A percentile compares a stretch with the other conserved stretches of the same genome.
phyloP scores from a whole-genome alignment of 1,140 invertebrate genomes.

The Mamestra configurata region DNA sequence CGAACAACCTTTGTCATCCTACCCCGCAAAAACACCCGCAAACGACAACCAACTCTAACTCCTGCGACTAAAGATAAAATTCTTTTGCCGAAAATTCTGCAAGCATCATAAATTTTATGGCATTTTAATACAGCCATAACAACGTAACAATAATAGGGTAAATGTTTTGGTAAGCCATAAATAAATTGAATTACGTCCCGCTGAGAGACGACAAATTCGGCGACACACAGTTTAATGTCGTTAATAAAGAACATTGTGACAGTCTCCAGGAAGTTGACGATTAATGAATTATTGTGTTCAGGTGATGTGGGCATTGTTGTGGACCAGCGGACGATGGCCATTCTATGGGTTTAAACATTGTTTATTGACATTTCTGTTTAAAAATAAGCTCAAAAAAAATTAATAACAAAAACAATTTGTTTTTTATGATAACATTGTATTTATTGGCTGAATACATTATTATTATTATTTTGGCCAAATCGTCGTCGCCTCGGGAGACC shows the following conservation, averaged over 20 bases:
- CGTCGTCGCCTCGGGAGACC: no score
- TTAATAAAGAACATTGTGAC: conserved; percentile 49
- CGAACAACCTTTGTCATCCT: conserved; percentile 80
- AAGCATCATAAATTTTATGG: conserved; percentile 87
- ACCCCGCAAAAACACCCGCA: conserved; percentile 58
- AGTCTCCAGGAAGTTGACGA: conserved; percentile 29
- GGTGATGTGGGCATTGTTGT: not conserved
- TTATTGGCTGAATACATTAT: no score
- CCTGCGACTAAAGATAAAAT: not conserved
- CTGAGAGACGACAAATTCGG: conserved; percentile 70
- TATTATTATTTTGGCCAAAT: no score
- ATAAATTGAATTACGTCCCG: conserved; percentile 79
- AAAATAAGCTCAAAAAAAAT: not conserved
- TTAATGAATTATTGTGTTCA: conserved; percentile 29
- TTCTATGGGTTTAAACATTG: conserved; percentile 3
- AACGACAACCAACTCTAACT: conserved; percentile 53
- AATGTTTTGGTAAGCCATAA: conserved; percentile 88
- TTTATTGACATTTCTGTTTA: not conserved
- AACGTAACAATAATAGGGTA: conserved; percentile 86
- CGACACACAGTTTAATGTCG: conserved; percentile 50
- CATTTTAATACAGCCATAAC: conserved; percentile 86
- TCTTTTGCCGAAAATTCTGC: conserved; percentile 59
- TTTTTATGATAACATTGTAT: no score
- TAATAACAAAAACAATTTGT: no score
- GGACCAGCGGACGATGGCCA: not conserved